Conservation (phyloP, 2,797 vertebrate species). For the Muraenolepis orangiensis region DNA sequence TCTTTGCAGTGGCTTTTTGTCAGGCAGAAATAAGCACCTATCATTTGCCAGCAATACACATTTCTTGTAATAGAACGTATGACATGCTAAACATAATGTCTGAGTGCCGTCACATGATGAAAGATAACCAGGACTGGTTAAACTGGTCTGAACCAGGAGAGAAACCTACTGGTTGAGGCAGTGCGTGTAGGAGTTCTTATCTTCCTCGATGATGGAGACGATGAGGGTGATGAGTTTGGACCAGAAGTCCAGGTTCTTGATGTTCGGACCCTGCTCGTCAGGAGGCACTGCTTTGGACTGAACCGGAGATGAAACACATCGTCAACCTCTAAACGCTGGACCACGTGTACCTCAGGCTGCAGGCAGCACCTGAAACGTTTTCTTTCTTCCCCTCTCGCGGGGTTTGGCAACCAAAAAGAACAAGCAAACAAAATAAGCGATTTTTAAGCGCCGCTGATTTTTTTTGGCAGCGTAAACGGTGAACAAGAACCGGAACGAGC, state of each 20-base stretch:
- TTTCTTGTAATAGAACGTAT: background rate
- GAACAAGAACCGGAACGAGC: no score
- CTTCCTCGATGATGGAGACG: slow-evolving; percentile 97
- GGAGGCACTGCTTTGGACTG: slow-evolving; percentile 90
- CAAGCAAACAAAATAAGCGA: background rate
- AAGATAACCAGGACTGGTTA: background rate
- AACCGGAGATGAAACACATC: background rate
- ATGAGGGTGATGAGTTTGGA: slow-evolving; percentile 97
- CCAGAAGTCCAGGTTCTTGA: slow-evolving; percentile 96
- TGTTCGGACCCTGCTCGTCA: slow-evolving; percentile 93
- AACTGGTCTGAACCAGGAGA: background rate
- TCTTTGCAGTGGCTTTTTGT: background rate
- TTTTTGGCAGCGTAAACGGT: no score
- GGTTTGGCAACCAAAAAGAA: background rate
- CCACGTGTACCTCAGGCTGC: background rate
- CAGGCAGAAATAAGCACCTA: background rate
- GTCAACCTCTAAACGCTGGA: no score
- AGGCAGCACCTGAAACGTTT: background rate
- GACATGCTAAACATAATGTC: background rate
- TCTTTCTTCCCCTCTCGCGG: background rate
- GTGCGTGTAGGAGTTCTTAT: slow-evolving; percentile 96
- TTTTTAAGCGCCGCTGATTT: background rate
- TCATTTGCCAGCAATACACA: background rate
- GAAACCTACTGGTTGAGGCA: slow-evolving; percentile 85
- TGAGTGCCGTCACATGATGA: background rate